Evolutionary conservation across 2,888 invertebrate genomes (phyloP).

Genomic region (Buathra laborator): DNA sequence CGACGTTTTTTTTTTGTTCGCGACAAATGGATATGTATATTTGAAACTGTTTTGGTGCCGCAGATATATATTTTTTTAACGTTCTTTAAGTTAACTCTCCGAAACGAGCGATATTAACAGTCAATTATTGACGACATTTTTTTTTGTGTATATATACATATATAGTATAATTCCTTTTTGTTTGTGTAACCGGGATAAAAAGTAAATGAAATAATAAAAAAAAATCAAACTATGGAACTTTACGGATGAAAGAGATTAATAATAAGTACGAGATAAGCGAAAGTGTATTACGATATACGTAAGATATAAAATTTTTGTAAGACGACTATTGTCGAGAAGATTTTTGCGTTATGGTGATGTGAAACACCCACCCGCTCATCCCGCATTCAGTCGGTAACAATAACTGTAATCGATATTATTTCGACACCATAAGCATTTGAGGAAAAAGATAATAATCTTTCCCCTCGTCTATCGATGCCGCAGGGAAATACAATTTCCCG

Average conservation of each 20-base stretch:
- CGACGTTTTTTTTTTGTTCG: slow-evolving; percentile 39
- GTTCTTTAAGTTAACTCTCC: slow-evolving; percentile 36
- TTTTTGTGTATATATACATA: slow-evolving; percentile 32
- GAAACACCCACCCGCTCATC: too few relatives aligned
- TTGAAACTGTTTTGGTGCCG: slow-evolving; percentile 66
- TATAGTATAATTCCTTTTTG: slow-evolving; percentile 25
- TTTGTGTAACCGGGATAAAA: slow-evolving; percentile 26
- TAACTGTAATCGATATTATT: too few relatives aligned
- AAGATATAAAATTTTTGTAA: background rate
- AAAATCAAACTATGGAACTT: slow-evolving; percentile 41
- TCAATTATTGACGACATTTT: slow-evolving; percentile 44
- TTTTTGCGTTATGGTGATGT: background rate
- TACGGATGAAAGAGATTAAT: background rate
- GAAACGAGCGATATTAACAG: slow-evolving; percentile 32
- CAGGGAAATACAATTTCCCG: too few relatives aligned
- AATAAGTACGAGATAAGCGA: slow-evolving; percentile 1
- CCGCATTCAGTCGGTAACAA: too few relatives aligned
- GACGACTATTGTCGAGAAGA: background rate
- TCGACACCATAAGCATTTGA: background rate
- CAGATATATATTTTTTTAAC: slow-evolving; percentile 69
- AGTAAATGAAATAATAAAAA: slow-evolving; percentile 15
- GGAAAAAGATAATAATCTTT: background rate
- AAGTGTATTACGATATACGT: slow-evolving; percentile 7
- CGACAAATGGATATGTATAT: slow-evolving; percentile 50
- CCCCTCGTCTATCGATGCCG: too few relatives aligned